Base-by-base conservation (phyloP, 2,113 vertebrate species). In the Brienomyrus longianalis region DNA sequence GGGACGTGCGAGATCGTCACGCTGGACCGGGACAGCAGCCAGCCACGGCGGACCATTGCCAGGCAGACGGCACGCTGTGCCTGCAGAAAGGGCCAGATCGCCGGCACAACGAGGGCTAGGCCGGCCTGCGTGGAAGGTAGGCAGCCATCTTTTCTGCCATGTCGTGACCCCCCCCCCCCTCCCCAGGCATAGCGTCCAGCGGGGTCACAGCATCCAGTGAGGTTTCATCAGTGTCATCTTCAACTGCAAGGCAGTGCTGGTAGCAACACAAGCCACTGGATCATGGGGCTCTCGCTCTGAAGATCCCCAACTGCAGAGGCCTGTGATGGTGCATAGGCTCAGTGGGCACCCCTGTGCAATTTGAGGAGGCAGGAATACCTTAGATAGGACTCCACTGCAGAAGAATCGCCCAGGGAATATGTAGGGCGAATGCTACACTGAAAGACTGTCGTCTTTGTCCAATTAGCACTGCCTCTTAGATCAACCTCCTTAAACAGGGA, bases 111-210 rank as follows among this genome's bases (percentile, higher is more conserved):
- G 90, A 97, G 98, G 96, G 98, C 98, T 90, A 97, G 97, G 95
- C 98, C 98, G 62, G 98, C 98, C 91, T 99, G 98, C 89, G 98
- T 99, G 93, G 98, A 99, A 90, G 98, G 98, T 99, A 98, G 98
- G 98, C 94, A 77, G 31, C 88, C 1, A 47, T 62, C 54, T 17
- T 10, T n/a, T 13, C 50, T 89, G 27, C 19, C 50, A 10, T 39
- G 87, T 17, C 5, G 52, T 88, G 5, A 66, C 15, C 51, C 27
- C 54, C 10, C 62, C n/a, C 54, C 15, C 51, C 51, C 52, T 15
- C 54, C 8, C 59, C n/a, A 52, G 54, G 54, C 17, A 31, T 10
- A 45, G 86, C 1, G 8, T 62, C 52, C 35, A 62, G 51, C 13
- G 52, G 39, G 51, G 39, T 35, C 19, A 31, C 19, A 45, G 56